A percentile compares a stretch with the other conserved stretches of the same genome.
These are phyloP conservation scores for Chrysomallon squamiferum DNA, from an alignment of 1,140 invertebrate species.

Conservation along the genomic window DNA sequence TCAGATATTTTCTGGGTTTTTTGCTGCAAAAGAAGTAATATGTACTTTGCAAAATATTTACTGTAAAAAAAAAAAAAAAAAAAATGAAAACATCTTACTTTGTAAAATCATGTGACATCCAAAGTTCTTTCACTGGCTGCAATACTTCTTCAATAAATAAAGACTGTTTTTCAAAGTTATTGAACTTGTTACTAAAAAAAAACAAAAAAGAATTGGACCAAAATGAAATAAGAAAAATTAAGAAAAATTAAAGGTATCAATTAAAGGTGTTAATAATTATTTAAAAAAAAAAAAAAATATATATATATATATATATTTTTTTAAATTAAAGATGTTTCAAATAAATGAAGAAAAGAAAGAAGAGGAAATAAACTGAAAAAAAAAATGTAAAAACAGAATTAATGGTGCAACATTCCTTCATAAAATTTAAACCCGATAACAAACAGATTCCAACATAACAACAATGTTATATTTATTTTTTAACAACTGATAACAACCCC, in stretches of 20 bases:
- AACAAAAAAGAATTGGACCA: background rate
- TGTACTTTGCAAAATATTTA: background rate
- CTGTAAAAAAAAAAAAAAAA: background rate
- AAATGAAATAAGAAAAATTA: background rate
- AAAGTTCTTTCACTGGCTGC: slow-evolving; percentile 65
- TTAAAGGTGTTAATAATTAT: background rate
- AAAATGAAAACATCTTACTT: slow-evolving; percentile 42
- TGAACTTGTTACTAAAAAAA: slow-evolving; percentile 82
- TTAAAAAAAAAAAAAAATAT: background rate
- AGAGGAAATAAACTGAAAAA: no score
- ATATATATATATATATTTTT: no score
- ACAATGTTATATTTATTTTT: no score
- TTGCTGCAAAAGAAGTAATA: no score
- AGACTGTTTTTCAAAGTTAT: slow-evolving; percentile 85
- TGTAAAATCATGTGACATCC: slow-evolving; percentile 55
- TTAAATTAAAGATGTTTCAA: no score
- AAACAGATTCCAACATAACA: no score
- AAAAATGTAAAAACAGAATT: no score
- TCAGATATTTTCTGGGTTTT: no score
- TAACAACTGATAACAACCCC: no score
- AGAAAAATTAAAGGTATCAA: background rate
- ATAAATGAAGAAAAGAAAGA: no score
- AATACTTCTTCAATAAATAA: slow-evolving; percentile 82
- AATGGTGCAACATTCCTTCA: no score
- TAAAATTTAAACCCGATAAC: no score